Evolutionary conservation across 2,113 vertebrate genomes (phyloP).

Genomic region (Pterocles burchelli): DNA sequence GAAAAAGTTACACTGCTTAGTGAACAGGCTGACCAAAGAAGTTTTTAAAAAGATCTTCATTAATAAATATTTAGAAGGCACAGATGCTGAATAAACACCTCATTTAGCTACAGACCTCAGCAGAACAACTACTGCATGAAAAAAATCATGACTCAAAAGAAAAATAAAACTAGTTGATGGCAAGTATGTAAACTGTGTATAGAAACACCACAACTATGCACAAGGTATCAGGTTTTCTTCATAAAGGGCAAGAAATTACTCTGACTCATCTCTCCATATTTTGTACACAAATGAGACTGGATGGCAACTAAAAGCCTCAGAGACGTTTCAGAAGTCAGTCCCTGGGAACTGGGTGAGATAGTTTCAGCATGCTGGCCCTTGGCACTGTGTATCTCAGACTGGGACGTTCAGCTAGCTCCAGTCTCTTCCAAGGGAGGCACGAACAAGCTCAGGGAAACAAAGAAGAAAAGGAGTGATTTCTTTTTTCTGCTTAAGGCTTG

Average conservation of each 20-base stretch:
- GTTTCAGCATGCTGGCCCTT: background rate
- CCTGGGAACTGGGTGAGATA: background rate
- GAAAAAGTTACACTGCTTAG: background rate
- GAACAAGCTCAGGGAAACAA: background rate
- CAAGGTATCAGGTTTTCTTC: conserved; percentile 43
- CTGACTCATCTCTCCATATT: conserved; percentile 23
- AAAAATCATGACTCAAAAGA: conserved; percentile 42
- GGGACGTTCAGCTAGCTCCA: background rate
- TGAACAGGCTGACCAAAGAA: background rate
- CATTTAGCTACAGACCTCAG: conserved; percentile 24
- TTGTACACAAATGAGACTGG: conserved; percentile 36
- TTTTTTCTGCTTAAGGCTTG: conserved; percentile 1
- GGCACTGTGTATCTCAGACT: background rate
- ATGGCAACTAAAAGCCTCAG: conserved; percentile 9
- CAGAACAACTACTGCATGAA: conserved; percentile 20
- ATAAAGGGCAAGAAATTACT: conserved; percentile 43
- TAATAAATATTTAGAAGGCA: conserved; percentile 65
- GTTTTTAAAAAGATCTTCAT: background rate
- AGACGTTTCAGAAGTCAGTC: conserved; percentile 11
- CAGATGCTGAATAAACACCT: conserved; percentile 50
- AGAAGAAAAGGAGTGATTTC: background rate
- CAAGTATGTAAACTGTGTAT: conserved; percentile 13
- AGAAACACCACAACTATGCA: conserved; percentile 33
- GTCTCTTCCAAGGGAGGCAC: background rate
- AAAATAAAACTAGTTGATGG: conserved; percentile 41